Conservation (phyloP, 2,888 invertebrate species). For the Clivina fossor region DNA sequence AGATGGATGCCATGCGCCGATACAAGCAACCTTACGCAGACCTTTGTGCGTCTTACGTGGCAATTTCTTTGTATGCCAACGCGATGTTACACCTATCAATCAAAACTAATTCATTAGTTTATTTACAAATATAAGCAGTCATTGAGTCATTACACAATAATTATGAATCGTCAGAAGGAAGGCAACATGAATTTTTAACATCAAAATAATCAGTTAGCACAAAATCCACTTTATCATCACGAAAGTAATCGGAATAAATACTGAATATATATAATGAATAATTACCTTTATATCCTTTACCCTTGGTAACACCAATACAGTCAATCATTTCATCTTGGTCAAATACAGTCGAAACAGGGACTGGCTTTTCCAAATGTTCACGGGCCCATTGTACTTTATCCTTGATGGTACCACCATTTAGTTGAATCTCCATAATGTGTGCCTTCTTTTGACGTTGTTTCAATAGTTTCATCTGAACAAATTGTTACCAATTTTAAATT, state of each 20-base stretch:
- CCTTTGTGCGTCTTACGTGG: constrained; percentile 99
- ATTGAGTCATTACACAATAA: constrained; percentile 12
- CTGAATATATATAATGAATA: constrained; percentile 3
- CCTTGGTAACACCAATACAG: constrained; percentile 98
- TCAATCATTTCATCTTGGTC: constrained; percentile 98
- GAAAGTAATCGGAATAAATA: constrained; percentile 6
- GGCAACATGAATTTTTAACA: constrained; percentile 62
- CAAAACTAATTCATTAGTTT: no score
- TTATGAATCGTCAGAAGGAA: constrained; percentile 61
- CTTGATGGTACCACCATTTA: constrained; percentile 94
- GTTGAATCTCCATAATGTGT: constrained; percentile 99
- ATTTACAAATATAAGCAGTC: constrained; percentile 9
- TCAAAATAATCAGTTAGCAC: constrained; percentile 47
- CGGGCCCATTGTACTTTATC: constrained; percentile 98
- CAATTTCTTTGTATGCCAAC: constrained; percentile 99
- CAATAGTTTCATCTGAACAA: constrained; percentile 97
- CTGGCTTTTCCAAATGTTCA: constrained; percentile 92
- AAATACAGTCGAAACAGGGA: constrained; percentile 89
- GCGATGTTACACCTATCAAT: constrained; percentile 90
- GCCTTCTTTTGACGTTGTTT: constrained; percentile 99
- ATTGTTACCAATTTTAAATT: no score
- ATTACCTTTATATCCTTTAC: constrained; percentile 97
- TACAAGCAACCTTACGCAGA: constrained; percentile 99
- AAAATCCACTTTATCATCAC: constrained; percentile 58
- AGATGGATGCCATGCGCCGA: constrained; percentile 99